These are phyloP conservation scores for Dendrolimus kikuchii DNA, from an alignment of 1,140 invertebrate species.

Conservation along the genomic window DNA sequence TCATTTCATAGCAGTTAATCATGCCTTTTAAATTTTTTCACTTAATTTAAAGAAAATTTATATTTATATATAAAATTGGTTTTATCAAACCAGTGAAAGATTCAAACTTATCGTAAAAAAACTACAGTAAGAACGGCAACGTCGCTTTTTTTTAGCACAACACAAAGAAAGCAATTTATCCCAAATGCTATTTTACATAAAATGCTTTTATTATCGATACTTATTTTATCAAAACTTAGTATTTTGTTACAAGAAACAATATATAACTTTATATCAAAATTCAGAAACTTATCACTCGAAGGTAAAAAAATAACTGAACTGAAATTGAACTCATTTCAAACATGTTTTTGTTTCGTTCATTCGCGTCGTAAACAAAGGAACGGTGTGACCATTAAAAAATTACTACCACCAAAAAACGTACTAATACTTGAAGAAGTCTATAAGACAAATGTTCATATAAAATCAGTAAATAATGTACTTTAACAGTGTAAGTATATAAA, in stretches of 20 bases:
- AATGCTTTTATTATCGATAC: neutral
- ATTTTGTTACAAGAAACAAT: neutral
- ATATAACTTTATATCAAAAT: conserved; percentile 2
- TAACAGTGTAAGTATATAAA: no score
- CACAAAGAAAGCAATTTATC: conserved; percentile 28
- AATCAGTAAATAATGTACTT: no score
- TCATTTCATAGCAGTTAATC: conserved; percentile 60
- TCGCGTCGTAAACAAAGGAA: conserved; percentile 49
- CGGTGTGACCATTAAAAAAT: conserved; percentile 37
- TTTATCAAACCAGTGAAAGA: neutral
- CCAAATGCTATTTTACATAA: conserved; percentile 1
- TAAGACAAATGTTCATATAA: no score
- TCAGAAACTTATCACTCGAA: conserved; percentile 15
- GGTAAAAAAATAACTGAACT: conserved; percentile 29
- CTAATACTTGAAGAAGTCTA: neutral
- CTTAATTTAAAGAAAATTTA: conserved; percentile 12
- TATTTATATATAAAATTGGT: neutral
- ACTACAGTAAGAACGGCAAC: conserved; percentile 50
- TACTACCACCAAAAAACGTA: conserved; percentile 16
- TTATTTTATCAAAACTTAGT: neutral
- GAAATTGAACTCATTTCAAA: conserved; percentile 16
- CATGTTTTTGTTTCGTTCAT: conserved; percentile 41
- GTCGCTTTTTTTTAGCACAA: conserved; percentile 34
- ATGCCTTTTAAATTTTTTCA: conserved; percentile 34
- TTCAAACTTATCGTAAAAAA: conserved; percentile 8